phyloP scores from a whole-genome alignment of 2,888 invertebrate genomes.

The Lacanobia wlatinum region DNA sequence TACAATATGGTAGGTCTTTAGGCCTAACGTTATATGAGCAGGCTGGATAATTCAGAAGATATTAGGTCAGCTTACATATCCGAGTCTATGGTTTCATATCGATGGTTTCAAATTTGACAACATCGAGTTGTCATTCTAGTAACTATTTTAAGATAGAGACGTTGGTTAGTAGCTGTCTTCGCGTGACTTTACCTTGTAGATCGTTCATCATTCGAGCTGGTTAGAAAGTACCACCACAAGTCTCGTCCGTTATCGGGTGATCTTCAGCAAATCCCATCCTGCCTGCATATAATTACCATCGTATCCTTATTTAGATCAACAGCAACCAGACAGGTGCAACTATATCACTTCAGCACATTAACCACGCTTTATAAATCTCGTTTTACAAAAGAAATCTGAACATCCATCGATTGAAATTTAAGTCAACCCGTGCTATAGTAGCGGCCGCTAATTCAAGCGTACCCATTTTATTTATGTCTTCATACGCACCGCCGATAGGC shows the following conservation, averaged over 20 bases:
- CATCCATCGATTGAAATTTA: slow-evolving; percentile 85
- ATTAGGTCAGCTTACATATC: no score
- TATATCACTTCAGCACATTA: slow-evolving; percentile 47
- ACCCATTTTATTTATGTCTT: slow-evolving; percentile 90
- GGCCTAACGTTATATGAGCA: no score
- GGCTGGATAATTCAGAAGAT: no score
- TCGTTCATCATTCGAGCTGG: background rate
- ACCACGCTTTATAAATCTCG: slow-evolving; percentile 56
- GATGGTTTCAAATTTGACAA: background rate
- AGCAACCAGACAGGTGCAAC: slow-evolving; percentile 47
- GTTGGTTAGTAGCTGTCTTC: background rate
- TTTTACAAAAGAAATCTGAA: slow-evolving; percentile 72
- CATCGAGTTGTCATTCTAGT: background rate
- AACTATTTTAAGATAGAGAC: no score
- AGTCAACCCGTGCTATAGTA: slow-evolving; percentile 75
- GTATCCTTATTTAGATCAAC: slow-evolving; percentile 41
- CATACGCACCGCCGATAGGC: slow-evolving; percentile 90
- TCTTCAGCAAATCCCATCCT: slow-evolving; percentile 24
- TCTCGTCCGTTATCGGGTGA: slow-evolving; percentile 14
- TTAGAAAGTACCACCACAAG: background rate
- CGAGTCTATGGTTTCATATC: no score
- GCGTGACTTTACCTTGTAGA: slow-evolving; percentile 1
- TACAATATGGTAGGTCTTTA: background rate
- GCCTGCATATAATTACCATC: slow-evolving; percentile 8
- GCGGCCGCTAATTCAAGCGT: slow-evolving; percentile 83